phyloP scores from a whole-genome alignment of 2,888 invertebrate genomes.

The Campoplex capitator region DNA sequence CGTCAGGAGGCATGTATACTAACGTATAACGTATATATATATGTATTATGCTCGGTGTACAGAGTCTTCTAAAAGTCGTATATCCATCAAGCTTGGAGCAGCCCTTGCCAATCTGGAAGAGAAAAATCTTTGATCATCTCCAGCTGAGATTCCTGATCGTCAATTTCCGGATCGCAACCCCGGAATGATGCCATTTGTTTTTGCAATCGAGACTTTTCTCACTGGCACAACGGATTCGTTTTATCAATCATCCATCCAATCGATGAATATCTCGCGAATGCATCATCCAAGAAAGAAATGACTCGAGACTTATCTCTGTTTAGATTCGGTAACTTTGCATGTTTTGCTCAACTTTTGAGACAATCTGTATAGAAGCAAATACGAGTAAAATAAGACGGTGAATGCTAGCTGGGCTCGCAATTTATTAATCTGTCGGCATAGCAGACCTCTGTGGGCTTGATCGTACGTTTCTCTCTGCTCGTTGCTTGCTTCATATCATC shows the following conservation, averaged over 20 bases:
- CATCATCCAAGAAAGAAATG: too few species aligned
- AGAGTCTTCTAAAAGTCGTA: not conserved
- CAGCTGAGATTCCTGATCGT: not conserved
- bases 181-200: too few species aligned
- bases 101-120: not conserved
- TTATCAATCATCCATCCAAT: too few species aligned
- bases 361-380: not conserved
- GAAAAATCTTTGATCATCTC: not conserved
- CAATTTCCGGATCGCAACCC: too few species aligned
- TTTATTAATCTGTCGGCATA: slow-evolving; percentile 67
- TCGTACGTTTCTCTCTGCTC: slow-evolving; percentile 37
- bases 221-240: not conserved
- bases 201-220: not conserved
- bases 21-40: slow-evolving; percentile 20
- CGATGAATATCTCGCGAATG: too few species aligned
- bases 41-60: not conserved
- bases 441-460: slow-evolving; percentile 43
- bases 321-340: too few species aligned
- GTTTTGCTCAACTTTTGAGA: not conserved
- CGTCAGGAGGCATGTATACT: slow-evolving; percentile 25
- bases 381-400: slow-evolving; percentile 26
- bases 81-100: not conserved
- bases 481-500: slow-evolving; percentile 52
- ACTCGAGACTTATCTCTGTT: too few species aligned
- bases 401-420: slow-evolving; percentile 57